phyloP scores from a whole-genome alignment of 2,113 vertebrate species.

The Pluvianellus socialis region DNA sequence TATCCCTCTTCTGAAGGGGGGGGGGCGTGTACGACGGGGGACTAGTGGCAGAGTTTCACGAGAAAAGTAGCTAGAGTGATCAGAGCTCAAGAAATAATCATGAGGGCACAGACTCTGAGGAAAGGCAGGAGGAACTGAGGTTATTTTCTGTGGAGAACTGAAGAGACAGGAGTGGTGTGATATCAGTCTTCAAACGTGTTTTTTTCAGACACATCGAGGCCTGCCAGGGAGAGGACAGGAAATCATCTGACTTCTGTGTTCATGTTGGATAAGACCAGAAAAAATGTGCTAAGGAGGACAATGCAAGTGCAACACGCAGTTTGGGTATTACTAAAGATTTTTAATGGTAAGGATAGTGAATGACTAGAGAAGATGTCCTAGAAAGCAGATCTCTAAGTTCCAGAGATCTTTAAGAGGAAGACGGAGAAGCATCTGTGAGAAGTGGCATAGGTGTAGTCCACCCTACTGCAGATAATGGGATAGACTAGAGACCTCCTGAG shows the following conservation, averaged over 20 bases:
- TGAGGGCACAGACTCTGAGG: background rate
- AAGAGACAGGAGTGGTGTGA: background rate
- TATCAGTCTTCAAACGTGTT: background rate
- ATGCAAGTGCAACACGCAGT: background rate
- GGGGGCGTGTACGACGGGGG: too few relatives aligned
- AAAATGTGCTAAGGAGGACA: background rate
- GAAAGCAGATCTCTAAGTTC: background rate
- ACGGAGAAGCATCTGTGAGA: background rate
- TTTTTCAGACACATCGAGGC: background rate
- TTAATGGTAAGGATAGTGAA: background rate
- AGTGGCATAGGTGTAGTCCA: background rate
- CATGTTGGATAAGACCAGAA: background rate
- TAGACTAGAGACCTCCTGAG: background rate
- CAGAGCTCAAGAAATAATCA: background rate
- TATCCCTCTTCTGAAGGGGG: background rate
- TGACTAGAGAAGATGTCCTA: background rate
- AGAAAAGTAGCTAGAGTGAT: background rate
- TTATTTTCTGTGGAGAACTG: background rate
- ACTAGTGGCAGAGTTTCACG: background rate
- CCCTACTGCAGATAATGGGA: background rate
- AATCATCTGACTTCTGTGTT: background rate
- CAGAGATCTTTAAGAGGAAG: background rate
- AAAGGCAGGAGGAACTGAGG: background rate
- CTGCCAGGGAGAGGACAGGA: conserved; percentile 5
- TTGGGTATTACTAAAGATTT: background rate